phyloP scores from a whole-genome alignment of 1,140 invertebrate genomes.

The Onthophagus taurus region DNA sequence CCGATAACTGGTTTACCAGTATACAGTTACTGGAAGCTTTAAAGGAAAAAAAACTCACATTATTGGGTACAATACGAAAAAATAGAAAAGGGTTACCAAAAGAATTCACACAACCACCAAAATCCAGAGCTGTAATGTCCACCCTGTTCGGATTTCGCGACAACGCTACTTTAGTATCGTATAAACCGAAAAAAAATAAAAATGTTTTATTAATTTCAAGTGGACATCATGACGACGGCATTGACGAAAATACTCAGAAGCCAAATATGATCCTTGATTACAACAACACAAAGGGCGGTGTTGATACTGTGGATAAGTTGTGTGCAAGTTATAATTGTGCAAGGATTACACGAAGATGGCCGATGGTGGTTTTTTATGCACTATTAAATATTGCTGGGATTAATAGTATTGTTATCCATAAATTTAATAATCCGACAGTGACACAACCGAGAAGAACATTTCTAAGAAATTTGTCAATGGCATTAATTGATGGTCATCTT shows the following conservation, averaged over 20 bases:
- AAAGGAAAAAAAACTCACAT: conserved; percentile 29
- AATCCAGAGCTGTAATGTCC: conserved; percentile 18
- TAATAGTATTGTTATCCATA: no score
- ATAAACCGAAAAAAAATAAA: conserved; percentile 30
- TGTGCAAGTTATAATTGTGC: conserved; percentile 26
- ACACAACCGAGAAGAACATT: no score
- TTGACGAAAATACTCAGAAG: conserved; percentile 25
- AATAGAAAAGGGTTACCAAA: no score
- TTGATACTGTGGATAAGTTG: conserved; percentile 34
- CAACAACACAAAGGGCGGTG: conserved; percentile 35
- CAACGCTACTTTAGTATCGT: conserved; percentile 24
- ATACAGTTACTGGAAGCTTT: no score
- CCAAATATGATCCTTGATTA: conserved; percentile 33
- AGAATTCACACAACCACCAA: no score
- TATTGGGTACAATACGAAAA: no score
- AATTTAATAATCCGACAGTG: no score
- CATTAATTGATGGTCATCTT: no score
- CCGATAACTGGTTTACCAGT: no score
- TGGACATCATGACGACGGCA: conserved; percentile 22
- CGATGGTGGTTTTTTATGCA: conserved; percentile 41
- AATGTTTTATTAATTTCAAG: conserved; percentile 29
- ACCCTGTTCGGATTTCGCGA: conserved; percentile 28
- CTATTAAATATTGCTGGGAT: conserved; percentile 43
- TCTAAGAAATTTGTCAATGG: no score
- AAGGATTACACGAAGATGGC: conserved; percentile 42